These are phyloP conservation scores for Microcebus ravelobensis DNA, from an alignment of 2,113 vertebrate genomes.

Conservation along the genomic window DNA sequence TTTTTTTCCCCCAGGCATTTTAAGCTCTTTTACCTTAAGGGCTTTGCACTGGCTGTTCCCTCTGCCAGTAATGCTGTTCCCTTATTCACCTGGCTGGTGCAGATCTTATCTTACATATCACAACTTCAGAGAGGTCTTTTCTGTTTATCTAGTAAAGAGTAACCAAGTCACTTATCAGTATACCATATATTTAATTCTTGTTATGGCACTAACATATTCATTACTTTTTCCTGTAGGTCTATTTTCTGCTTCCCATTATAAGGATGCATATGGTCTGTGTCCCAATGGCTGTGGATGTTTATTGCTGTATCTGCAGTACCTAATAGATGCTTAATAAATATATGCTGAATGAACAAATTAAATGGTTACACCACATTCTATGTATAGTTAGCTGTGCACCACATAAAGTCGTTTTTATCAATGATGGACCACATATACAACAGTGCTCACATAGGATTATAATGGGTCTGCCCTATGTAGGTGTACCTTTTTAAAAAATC, in stretches of 20 bases:
- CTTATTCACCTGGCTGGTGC: background rate
- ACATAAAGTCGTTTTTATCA: background rate
- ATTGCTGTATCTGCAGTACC: background rate
- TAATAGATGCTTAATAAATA: background rate
- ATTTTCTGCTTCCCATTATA: background rate
- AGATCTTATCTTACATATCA: background rate
- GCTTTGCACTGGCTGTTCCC: background rate
- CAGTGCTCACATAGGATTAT: background rate
- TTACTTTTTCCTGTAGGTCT: slow-evolving; percentile 2
- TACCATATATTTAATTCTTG: background rate
- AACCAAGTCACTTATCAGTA: background rate
- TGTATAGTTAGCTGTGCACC: background rate
- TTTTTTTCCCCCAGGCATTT: background rate
- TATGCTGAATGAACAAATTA: background rate
- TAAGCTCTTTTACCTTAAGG: background rate
- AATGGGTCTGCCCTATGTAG: background rate
- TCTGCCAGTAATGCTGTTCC: background rate
- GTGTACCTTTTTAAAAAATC: background rate
- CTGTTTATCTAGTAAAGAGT: background rate
- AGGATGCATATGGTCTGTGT: background rate
- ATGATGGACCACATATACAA: background rate
- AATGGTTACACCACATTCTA: background rate
- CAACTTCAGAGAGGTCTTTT: background rate
- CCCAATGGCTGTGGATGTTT: background rate
- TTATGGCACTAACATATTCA: background rate